Percentiles rank a stretch among this genome's conserved stretches.
These are phyloP conservation scores for Tylochromis polylepis DNA, from an alignment of 2,113 vertebrate genomes.

Conservation along the genomic window DNA sequence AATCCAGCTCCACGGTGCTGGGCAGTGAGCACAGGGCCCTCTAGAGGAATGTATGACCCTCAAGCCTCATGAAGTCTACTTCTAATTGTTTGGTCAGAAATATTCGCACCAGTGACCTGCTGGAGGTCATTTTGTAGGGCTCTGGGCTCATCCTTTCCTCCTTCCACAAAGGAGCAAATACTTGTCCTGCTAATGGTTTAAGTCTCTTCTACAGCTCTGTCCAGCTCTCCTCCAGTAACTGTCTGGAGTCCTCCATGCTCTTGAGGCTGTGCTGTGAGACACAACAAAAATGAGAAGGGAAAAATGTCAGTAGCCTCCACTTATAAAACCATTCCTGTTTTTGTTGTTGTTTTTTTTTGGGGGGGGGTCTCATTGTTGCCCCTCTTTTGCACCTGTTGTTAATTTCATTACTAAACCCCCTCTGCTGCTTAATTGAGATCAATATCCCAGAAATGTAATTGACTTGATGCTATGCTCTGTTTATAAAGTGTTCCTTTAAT, in stretches of 20 bases:
- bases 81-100: neutral
- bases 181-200: neutral
- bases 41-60: neutral
- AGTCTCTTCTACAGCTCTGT: neutral
- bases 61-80: neutral
- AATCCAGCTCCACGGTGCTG: neutral
- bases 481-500: too few relatives aligned
- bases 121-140: neutral
- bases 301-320: neutral
- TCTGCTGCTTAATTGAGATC: neutral
- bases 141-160: neutral
- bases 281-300: neutral
- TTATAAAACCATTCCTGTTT: neutral
- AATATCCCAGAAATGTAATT: neutral
- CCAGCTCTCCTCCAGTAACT: neutral
- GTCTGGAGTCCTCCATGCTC: neutral
- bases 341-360: too few relatives aligned
- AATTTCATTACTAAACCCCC: neutral
- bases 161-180: neutral
- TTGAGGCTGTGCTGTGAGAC: neutral
- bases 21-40: neutral
- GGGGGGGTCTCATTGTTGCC: rapidly evolving
- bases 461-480: neutral
- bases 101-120: neutral
- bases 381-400: neutral